Evolutionary conservation across 2,888 invertebrate species (phyloP), one percentile per base, ranked within the genome.

Genomic region (Vanessa cardui): DNA sequence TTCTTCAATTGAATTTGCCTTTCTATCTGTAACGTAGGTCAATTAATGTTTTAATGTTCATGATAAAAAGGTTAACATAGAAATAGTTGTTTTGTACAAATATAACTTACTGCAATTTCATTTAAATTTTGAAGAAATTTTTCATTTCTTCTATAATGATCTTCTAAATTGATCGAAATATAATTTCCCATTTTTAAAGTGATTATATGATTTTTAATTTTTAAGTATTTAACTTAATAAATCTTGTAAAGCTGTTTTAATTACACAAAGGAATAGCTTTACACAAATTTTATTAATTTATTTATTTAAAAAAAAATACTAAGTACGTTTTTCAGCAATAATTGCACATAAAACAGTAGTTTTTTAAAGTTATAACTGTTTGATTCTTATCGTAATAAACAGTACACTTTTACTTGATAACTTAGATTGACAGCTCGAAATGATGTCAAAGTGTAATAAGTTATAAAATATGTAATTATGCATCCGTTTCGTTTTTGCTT

Each of bases 1-100:
- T 96, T 95, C 83, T 95, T 96, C 93, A 97, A 94, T 81, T 96
- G 96, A 73, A 97, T 95, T 89, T 97, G 96, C 69, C 96, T 92
- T 80, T 96, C 96, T 93, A 96, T 94, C 96, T 95, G 73, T 18
- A 31, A 54, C 16, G 21, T 15, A 54, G 16, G 16, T 26, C 26
- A 54, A 6, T 15, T 50, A 0, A 20, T 20, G 12, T 15, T 50
- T 20, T 21, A 50, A 50, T 21, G 12, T 8, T 18, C 20, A 26
- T 26, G 44, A 60, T 12, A 26, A 45, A 21, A 33, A 16, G 7
- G 2, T 49, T 49, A 49, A 49, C 4, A 8, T 9, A 46, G 0
- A 18, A 49, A n/a, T 20, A 8, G 18, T 2, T 12, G 18, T 18
- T 20, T n/a, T 7, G 1, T 50, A 49, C n/a, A 47, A n/a, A 21